phyloP scores from a whole-genome alignment of 2,113 vertebrate genomes.

The Sinocyclocheilus rhinocerous region DNA sequence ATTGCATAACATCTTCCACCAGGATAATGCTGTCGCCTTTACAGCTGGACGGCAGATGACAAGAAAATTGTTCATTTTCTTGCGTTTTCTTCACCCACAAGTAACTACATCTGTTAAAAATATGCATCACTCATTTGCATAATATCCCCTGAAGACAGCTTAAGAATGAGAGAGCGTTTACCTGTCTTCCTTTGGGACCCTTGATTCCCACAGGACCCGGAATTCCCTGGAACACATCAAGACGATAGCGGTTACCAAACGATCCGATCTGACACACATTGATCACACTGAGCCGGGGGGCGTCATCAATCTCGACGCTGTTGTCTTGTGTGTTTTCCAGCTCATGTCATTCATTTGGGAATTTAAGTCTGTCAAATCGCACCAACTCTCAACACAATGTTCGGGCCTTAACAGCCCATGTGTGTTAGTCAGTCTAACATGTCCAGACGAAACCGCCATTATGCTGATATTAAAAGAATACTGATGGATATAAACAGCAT shows the following conservation, averaged over 20 bases:
- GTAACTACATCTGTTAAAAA: neutral
- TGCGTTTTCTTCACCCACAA: too few species aligned
- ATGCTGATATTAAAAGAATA: neutral
- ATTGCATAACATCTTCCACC: neutral
- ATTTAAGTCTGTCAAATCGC: neutral
- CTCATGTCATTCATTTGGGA: neutral
- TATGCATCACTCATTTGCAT: conserved; percentile 14
- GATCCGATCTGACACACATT: neutral
- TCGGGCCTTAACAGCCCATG: neutral
- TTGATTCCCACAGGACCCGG: conserved; percentile 85
- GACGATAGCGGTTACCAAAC: neutral
- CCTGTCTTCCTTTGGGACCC: conserved; percentile 90
- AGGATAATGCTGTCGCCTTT: neutral
- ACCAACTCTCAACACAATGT: neutral
- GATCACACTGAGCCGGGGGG: neutral
- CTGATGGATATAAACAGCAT: neutral
- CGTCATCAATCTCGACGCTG: neutral
- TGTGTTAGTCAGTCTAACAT: neutral
- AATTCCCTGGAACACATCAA: conserved; percentile 78
- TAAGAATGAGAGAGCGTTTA: conserved; percentile 63
- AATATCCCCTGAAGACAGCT: neutral
- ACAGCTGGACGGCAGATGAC: conserved; percentile 19
- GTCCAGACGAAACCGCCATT: neutral
- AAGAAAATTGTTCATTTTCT: neutral
- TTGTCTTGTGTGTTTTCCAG: neutral